Evolutionary conservation across 1,140 invertebrate species (phyloP).

Genomic region (Drosophila carrolli): DNA sequence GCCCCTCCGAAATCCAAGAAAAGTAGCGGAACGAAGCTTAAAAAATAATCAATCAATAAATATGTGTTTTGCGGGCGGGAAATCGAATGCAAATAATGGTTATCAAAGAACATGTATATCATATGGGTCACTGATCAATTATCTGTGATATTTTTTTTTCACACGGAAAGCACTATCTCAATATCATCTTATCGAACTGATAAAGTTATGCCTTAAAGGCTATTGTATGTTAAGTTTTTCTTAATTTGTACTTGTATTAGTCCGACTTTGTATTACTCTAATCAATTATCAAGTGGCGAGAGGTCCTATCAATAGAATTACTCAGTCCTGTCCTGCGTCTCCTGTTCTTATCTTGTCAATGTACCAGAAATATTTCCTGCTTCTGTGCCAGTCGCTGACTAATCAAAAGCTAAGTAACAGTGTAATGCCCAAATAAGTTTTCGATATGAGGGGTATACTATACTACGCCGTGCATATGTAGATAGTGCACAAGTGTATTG

Average conservation of each 20-base stretch:
- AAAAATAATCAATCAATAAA: conserved; percentile 44
- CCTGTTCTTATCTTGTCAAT: neutral
- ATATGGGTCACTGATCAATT: neutral
- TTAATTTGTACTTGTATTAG: no score
- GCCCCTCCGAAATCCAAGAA: conserved; percentile 12
- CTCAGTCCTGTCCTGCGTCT: no score
- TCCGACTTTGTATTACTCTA: no score
- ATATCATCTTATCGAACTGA: no score
- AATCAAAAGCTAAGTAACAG: conserved; percentile 28
- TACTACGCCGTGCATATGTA: conserved; percentile 6
- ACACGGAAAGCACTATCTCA: no score
- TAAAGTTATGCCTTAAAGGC: no score
- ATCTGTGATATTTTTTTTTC: no score
- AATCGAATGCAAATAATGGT: conserved; percentile 19
- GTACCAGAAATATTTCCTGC: conserved; percentile 4
- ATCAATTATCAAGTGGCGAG: no score
- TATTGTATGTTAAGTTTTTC: no score
- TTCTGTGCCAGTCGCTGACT: conserved; percentile 31
- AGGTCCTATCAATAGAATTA: neutral
- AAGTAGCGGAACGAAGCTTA: conserved; percentile 21
- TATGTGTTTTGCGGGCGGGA: conserved; percentile 8
- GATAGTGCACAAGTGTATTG: conserved; percentile 19
- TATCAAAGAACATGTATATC: conserved; percentile 1
- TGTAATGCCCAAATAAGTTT: conserved; percentile 32
- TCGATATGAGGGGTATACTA: conserved; percentile 4